Conservation (phyloP, 2,113 vertebrate species). For the Taxidea taxus region DNA sequence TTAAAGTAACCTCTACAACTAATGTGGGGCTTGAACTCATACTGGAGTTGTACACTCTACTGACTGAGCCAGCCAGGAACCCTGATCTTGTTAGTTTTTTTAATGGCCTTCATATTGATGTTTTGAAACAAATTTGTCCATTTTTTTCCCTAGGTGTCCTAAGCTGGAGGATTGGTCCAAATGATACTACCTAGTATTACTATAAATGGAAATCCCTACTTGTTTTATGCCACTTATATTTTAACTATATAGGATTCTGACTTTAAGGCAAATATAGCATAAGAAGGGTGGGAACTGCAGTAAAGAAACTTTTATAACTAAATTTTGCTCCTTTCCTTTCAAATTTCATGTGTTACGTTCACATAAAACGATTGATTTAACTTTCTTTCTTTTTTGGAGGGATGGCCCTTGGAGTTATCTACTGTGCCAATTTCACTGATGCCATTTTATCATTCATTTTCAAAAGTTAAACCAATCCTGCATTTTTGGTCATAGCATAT, state of each 20-base stretch:
- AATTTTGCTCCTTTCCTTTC: background rate
- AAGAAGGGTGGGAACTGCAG: background rate
- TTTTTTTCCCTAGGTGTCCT: background rate
- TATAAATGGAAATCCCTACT: background rate
- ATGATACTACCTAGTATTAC: background rate
- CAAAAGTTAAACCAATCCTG: background rate
- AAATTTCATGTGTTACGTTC: background rate
- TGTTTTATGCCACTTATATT: background rate
- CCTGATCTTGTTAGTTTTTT: background rate
- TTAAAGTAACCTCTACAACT: too few species aligned
- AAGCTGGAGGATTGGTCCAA: background rate
- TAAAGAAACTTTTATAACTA: background rate
- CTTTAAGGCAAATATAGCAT: background rate
- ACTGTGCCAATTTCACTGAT: background rate
- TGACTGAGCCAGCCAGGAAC: background rate
- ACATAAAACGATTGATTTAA: background rate
- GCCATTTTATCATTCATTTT: background rate
- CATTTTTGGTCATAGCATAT: background rate
- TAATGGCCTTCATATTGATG: background rate
- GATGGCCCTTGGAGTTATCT: background rate
- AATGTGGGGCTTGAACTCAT: too few species aligned
- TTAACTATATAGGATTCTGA: background rate
- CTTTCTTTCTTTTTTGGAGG: background rate
- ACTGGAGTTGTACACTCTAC: background rate
- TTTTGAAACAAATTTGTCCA: background rate